Percentiles rank a stretch among this genome's conserved stretches.
Conservation (phyloP, 2,888 invertebrate species). For the Xestia rhomboidea region DNA sequence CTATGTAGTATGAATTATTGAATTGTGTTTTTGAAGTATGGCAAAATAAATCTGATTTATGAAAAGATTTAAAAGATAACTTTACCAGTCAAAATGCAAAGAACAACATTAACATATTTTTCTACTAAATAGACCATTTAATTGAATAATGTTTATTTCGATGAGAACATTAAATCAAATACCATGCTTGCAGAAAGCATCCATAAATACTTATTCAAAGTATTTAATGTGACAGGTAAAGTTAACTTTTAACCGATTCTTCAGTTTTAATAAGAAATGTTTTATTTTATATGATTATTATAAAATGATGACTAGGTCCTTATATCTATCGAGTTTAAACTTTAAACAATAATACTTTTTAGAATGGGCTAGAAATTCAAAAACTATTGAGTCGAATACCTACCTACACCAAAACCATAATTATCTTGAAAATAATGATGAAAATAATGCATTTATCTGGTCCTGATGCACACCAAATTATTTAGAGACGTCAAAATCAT, state of each 20-base stretch:
- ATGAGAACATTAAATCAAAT: slow-evolving; percentile 33
- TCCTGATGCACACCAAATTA: background rate
- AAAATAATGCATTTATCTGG: background rate
- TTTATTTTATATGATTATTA: background rate
- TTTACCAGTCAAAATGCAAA: background rate
- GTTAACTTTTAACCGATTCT: slow-evolving; percentile 11
- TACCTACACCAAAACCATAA: background rate
- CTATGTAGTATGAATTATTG: slow-evolving; percentile 7
- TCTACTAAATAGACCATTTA: background rate
- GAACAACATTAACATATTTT: background rate
- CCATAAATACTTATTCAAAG: slow-evolving; percentile 10
- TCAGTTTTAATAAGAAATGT: background rate
- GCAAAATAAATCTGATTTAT: slow-evolving; percentile 4
- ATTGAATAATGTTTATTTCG: background rate
- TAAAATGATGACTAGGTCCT: background rate
- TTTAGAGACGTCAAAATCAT: background rate
- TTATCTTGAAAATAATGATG: background rate
- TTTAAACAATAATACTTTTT: background rate
- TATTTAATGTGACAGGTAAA: slow-evolving; percentile 1
- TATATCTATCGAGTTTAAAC: background rate
- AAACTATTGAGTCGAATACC: background rate
- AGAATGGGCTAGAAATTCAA: background rate
- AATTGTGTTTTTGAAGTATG: slow-evolving; percentile 4
- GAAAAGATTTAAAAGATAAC: background rate
- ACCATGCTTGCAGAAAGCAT: slow-evolving; percentile 27